Evolutionary conservation across 2,888 invertebrate species (phyloP).

Genomic region (Acrobasis suavella): DNA sequence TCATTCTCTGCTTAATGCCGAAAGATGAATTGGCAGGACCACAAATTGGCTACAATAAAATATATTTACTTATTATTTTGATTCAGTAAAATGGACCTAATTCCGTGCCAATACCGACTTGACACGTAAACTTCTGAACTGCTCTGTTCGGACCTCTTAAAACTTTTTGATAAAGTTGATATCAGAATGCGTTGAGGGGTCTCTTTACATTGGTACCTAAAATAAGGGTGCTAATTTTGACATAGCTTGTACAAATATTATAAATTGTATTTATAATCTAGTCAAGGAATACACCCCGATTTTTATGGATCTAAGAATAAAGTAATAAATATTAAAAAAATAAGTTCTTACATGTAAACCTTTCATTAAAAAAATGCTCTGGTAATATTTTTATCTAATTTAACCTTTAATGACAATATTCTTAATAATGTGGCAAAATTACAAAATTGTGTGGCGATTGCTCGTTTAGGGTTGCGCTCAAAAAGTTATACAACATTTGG

Average conservation of each 20-base stretch:
- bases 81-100: slow-evolving; percentile 34
- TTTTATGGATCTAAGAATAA: not conserved
- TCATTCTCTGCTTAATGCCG: slow-evolving; percentile 59
- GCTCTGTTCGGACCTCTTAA: not conserved
- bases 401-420: too few species aligned
- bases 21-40: slow-evolving; percentile 68
- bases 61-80: slow-evolving; percentile 35
- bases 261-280: slow-evolving; percentile 45
- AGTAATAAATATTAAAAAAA: too few species aligned
- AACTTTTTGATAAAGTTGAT: not conserved
- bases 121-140: slow-evolving; percentile 1
- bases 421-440: too few species aligned
- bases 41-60: slow-evolving; percentile 59
- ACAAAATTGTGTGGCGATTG: not conserved
- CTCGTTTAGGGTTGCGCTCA: slow-evolving; percentile 9
- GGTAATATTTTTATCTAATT: too few species aligned
- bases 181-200: slow-evolving; percentile 26
- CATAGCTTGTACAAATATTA: slow-evolving; percentile 53
- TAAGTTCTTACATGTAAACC: too few species aligned
- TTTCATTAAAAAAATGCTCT: too few species aligned
- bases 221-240: slow-evolving; percentile 42
- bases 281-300: slow-evolving; percentile 2
- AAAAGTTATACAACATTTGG: slow-evolving; percentile 64
- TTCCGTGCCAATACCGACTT: not conserved
- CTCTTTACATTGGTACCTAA: slow-evolving; percentile 34